Base-by-base conservation (phyloP, 1,140 invertebrate species). In the Chironomus tepperi region DNA sequence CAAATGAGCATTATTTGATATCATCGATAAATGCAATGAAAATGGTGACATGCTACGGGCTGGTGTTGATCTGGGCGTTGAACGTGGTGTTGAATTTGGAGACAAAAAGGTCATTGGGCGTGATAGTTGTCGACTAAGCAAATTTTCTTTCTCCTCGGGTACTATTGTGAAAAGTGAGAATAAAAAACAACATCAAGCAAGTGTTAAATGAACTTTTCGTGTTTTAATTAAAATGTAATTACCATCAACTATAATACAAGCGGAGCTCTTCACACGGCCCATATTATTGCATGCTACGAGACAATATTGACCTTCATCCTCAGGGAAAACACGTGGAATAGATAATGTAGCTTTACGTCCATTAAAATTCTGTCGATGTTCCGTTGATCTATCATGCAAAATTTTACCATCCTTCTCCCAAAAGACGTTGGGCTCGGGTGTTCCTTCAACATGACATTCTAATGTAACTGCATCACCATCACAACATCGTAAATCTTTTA, bases 261-360 rank as follows among this genome's bases (percentile, higher is more conserved):
- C 91, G 1, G 90, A 92, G 2, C 91, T 92, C 64, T 87, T 86
- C 0, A 90, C 89, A 79, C 91, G 90, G 67, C 94, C 94, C 73
- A 93, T 84, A 75, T 88, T 87, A 79, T 96, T 96, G 77, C 87
- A 88, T 7, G 91, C 93, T 72, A 92, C 88, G 79, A 93, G 96
- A 0, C 89, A 90, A 80, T 95, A 97, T 77, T 93, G 91, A n/a
- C 94, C 94, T 78, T 94, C 91, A 80, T 96, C 94, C 79, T 95
- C 93, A 0, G 92, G 91, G 77, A 90, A 91, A 16, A 94, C 89
- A 74, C 90, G 88, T 9, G 87, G 86, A 77, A 96, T 94, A 75
- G 84, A 86, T 24, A 95, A 81, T 18, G 86, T 86, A 1, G 90
- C 91, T 0, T 84, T 87, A 24, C 88, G 87, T 0, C 88, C 90